phyloP scores from a whole-genome alignment of 1,140 invertebrate species.

The Wiebesia pumilae region DNA sequence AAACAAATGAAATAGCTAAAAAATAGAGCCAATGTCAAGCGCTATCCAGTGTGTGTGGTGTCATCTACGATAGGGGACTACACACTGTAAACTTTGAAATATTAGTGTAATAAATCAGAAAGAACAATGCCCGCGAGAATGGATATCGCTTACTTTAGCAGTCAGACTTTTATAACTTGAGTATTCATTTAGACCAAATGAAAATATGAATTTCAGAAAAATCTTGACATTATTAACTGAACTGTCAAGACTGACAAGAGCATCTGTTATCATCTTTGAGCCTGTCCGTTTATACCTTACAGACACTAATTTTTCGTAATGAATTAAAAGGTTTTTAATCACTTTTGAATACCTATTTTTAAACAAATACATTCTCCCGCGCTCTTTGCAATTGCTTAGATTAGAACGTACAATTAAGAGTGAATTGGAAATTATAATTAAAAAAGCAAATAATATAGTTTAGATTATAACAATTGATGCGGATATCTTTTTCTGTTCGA shows the following conservation, averaged over 20 bases:
- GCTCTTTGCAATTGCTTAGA: too few relatives aligned
- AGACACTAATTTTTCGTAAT: too few relatives aligned
- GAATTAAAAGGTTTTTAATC: too few relatives aligned
- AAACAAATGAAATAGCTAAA: constrained; percentile 36
- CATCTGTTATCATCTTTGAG: background rate
- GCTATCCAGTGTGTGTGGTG: too few relatives aligned
- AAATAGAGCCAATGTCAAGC: constrained; percentile 10
- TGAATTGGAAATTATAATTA: too few relatives aligned
- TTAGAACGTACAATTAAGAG: too few relatives aligned
- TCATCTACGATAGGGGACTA: background rate
- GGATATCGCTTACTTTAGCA: background rate
- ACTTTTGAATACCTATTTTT: too few relatives aligned
- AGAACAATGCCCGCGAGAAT: background rate
- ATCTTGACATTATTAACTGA: background rate
- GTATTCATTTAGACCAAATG: background rate
- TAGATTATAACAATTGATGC: too few relatives aligned
- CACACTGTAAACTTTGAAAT: background rate
- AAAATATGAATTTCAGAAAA: background rate
- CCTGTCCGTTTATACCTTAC: too few relatives aligned
- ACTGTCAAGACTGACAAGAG: background rate
- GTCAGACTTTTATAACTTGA: background rate
- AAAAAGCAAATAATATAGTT: too few relatives aligned
- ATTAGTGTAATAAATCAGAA: constrained; percentile 14
- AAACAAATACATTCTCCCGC: too few relatives aligned
- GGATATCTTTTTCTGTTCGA: too few relatives aligned